Conservation (phyloP, 2,797 vertebrate genomes). For the Mionectes olivaceus region DNA sequence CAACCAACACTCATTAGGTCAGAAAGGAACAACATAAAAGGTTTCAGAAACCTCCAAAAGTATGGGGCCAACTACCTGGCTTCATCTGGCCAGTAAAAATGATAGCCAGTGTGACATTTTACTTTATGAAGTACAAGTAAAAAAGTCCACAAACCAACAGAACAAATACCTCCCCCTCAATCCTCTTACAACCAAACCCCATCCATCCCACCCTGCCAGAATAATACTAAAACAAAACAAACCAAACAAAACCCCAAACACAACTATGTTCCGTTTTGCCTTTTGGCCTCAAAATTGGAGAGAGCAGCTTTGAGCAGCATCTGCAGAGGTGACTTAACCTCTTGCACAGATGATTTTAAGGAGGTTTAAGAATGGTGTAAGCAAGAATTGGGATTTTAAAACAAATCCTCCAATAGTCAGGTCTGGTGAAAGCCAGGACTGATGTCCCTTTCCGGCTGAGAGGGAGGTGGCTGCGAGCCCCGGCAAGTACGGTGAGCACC, state of each 20-base stretch:
- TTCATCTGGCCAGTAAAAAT: background rate
- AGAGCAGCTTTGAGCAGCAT: background rate
- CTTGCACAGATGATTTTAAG: background rate
- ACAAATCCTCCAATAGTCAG: background rate
- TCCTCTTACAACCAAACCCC: background rate
- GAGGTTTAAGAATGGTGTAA: background rate
- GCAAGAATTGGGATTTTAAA: background rate
- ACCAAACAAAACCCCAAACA: background rate
- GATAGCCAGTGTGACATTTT: background rate
- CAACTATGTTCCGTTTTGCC: background rate
- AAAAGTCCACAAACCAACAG: background rate
- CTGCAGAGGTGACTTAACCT: background rate
- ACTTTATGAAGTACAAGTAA: background rate
- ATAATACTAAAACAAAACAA: background rate
- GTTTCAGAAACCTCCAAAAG: background rate
- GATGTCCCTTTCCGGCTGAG: background rate
- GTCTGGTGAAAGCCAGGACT: background rate
- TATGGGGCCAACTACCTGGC: background rate
- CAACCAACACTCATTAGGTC: background rate
- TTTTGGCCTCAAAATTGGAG: background rate
- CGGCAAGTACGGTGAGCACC: rapidly evolving
- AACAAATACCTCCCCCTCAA: background rate
- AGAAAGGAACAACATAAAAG: background rate
- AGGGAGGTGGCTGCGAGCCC: background rate
- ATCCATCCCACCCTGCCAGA: background rate